These are phyloP conservation scores for Lucifuga dentata DNA, from an alignment of 2,113 vertebrate species.

Conservation along the genomic window DNA sequence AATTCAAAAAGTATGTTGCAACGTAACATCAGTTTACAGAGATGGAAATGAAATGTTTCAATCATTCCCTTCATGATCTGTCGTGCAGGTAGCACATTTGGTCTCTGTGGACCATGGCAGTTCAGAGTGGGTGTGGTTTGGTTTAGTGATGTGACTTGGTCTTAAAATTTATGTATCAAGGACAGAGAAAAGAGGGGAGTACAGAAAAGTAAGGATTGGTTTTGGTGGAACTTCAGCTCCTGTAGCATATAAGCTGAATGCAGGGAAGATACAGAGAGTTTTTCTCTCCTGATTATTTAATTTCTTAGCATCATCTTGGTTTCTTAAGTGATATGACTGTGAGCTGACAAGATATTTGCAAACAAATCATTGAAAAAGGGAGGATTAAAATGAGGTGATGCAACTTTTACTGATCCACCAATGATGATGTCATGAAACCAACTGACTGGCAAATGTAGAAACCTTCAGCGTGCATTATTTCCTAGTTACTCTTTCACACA, in stretches of 20 bases:
- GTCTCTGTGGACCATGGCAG: conserved; percentile 42
- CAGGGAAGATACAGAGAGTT: conserved; percentile 2
- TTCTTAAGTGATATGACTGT: neutral
- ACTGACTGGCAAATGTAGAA: no score
- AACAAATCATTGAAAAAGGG: neutral
- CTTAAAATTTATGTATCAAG: conserved; percentile 2
- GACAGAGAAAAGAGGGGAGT: neutral
- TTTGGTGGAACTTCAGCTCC: neutral
- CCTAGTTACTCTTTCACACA: no score
- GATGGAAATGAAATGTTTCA: conserved; percentile 26
- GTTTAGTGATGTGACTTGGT: conserved; percentile 33
- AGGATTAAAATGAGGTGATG: neutral
- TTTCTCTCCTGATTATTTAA: conserved; percentile 3
- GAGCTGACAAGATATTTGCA: neutral
- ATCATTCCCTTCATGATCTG: conserved; percentile 54
- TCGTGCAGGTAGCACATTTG: conserved; percentile 46
- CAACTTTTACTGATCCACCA: no score
- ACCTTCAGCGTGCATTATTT: no score
- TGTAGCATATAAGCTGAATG: neutral
- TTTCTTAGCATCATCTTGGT: neutral
- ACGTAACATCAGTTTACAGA: conserved; percentile 26
- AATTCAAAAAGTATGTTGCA: conserved; percentile 24
- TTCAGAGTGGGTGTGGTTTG: conserved; percentile 31
- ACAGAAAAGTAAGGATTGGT: neutral
- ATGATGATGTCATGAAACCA: no score